Base-by-base conservation (phyloP, 2,113 vertebrate species). In the Gobio gobio region DNA sequence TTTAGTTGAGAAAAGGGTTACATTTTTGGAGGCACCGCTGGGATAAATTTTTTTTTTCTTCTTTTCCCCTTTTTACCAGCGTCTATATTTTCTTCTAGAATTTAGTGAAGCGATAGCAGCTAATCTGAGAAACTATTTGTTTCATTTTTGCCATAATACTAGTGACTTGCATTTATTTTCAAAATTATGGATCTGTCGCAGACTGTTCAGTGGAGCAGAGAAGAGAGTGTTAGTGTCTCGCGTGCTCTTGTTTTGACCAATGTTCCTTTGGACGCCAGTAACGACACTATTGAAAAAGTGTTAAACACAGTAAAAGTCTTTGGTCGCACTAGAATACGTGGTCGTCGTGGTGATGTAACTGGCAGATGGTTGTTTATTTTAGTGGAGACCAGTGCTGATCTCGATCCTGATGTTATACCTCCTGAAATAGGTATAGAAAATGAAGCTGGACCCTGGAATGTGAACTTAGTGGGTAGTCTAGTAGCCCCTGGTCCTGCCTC, bases 281-380 rank as follows among this genome's bases (percentile, higher is more conserved):
- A 80, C 14, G 13, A 80, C 14, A 51, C 47, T 45, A 72, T 33
- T 73, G 20, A 26, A n/a, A 77, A 49, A 77, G 59, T 84, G 29
- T 64, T 84, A 36, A 40, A 64, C 14, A 84, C 74, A 40, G 74
- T 70, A 4, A 70, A 70, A 22, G 66, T 77, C 10, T 78, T 84
- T 78, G 83, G 83, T 13, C 24, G 9, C 8, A 54, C 76, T 24
- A 70, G 10, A 24, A 56, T 80, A 36, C 13, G 43, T 45, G 68
- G 79, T 82, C 49, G 54, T 13, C n/a, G 14, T 76, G 18, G 79
- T 51, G 40, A 64, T 4, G 3, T 29, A 40, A 64, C 56, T 54
- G 49, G 86, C 78, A 59, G 76, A 29, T 54, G 76, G 76, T 12
- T 72, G 36, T 72, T 72, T 10, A 22, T 72, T 40, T 43, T 43